Evolutionary conservation across 2,113 vertebrate species (phyloP).

Genomic region (Trachemys scripta): DNA sequence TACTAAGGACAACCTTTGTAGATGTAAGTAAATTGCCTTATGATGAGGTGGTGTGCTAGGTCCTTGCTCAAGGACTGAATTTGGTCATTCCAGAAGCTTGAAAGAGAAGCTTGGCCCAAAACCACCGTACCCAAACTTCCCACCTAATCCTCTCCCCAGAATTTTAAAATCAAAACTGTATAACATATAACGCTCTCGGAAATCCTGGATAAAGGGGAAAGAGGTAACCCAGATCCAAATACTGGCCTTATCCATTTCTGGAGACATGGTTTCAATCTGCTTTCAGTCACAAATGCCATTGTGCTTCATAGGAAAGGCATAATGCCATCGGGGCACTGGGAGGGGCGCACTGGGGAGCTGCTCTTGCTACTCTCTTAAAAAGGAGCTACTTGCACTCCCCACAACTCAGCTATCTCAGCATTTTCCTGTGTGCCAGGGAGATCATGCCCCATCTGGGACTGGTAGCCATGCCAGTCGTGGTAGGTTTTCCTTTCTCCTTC

Average conservation of each 20-base stretch:
- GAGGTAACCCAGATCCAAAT: neutral
- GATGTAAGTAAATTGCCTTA: slow-evolving; percentile 73
- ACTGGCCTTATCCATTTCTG: neutral
- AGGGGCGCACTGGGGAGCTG: neutral
- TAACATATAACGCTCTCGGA: neutral
- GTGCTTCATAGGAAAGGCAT: neutral
- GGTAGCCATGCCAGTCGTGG: neutral
- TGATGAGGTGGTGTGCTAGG: neutral
- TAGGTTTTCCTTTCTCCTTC: neutral
- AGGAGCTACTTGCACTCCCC: neutral
- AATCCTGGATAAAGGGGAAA: neutral
- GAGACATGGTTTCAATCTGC: neutral
- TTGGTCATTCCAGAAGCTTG: neutral
- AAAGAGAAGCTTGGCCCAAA: neutral
- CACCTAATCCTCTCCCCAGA: neutral
- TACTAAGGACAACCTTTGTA: slow-evolving; percentile 83
- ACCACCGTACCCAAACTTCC: neutral
- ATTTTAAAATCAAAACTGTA: neutral
- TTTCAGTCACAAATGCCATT: neutral
- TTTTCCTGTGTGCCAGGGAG: neutral
- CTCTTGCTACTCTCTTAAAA: neutral
- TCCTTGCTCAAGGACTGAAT: neutral
- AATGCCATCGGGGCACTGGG: neutral
- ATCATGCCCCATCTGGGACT: neutral
- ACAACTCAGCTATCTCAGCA: neutral